These are phyloP conservation scores for Plecotus auritus DNA, from an alignment of 2,113 vertebrate species.

Conservation along the genomic window DNA sequence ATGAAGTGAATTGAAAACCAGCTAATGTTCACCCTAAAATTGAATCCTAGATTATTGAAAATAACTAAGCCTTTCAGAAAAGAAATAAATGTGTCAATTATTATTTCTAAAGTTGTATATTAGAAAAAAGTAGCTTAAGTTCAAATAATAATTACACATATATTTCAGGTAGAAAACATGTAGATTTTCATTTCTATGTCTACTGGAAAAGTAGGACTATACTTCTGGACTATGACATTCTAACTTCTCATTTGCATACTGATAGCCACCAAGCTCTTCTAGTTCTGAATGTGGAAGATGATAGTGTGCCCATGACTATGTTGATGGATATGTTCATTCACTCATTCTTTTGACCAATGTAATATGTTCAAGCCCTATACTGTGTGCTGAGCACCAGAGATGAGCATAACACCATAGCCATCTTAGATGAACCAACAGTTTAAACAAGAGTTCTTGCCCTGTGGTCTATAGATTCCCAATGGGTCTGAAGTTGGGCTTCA, in stretches of 20 bases:
- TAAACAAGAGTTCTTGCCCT: neutral
- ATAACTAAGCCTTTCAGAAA: neutral
- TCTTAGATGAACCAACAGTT: neutral
- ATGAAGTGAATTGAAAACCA: neutral
- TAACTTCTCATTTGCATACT: neutral
- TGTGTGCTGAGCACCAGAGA: neutral
- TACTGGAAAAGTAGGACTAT: neutral
- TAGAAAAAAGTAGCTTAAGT: neutral
- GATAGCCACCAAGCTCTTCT: neutral
- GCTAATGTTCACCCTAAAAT: neutral
- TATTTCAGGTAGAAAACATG: neutral
- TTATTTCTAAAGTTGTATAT: neutral
- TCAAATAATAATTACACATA: neutral
- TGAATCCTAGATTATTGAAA: slow-evolving; percentile 19
- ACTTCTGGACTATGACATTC: neutral
- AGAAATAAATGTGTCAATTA: neutral
- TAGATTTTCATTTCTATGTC: neutral
- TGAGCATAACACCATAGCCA: neutral
- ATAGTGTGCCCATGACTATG: neutral
- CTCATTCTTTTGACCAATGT: neutral
- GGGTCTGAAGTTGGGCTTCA: neutral
- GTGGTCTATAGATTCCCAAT: neutral
- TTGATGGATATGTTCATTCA: neutral
- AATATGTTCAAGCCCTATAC: neutral
- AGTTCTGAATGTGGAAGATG: neutral